These are phyloP conservation scores for Corythaeola cristata DNA, from an alignment of 2,113 vertebrate genomes.

Conservation along the genomic window DNA sequence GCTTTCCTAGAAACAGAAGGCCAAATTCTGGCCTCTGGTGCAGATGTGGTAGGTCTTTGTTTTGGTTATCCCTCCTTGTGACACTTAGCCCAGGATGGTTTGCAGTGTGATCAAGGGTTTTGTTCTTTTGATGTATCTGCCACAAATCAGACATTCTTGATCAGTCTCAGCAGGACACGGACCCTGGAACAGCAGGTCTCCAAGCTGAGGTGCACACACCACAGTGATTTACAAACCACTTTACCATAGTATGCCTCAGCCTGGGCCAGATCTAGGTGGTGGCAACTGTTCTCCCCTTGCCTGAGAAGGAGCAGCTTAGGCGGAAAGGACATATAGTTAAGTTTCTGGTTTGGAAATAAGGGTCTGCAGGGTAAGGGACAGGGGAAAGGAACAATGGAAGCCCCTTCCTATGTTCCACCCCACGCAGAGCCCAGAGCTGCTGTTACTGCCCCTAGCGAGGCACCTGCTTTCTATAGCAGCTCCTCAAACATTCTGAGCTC, in stretches of 20 bases:
- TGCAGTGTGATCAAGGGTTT: background rate
- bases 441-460: background rate
- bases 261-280: background rate
- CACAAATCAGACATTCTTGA: background rate
- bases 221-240: background rate
- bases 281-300: background rate
- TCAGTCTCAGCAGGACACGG: background rate
- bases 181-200: background rate
- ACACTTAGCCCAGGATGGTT: background rate
- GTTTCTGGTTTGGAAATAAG: background rate
- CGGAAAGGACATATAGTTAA: background rate
- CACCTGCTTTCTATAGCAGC: background rate
- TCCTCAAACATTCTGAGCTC: background rate
- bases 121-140: background rate
- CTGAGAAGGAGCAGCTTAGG: background rate
- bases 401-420: background rate
- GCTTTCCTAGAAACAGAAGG: background rate
- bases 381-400: background rate
- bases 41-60: background rate
- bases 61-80: fast-evolving
- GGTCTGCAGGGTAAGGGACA: background rate
- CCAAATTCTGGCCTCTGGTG: background rate
- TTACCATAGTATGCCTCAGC: background rate
- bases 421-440: background rate
- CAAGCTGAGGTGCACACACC: background rate